Conservation (phyloP, 1,140 invertebrate species). For the Listronotus oregonensis region DNA sequence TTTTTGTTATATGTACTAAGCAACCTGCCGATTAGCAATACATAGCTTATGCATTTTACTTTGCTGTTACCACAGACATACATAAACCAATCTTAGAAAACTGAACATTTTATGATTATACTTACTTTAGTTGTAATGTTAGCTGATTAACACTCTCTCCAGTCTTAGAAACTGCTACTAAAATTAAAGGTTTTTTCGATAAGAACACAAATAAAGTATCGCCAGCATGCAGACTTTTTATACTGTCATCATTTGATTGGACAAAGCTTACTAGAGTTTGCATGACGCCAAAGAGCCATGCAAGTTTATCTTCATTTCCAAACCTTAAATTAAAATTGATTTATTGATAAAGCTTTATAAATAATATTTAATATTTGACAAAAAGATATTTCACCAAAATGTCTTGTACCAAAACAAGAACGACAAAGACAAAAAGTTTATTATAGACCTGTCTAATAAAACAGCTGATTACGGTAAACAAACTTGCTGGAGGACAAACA, state of each 20-base stretch:
- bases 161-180: conserved; percentile 85
- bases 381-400: too few relatives aligned
- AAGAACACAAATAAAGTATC: conserved; percentile 89
- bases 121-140: conserved; percentile 84
- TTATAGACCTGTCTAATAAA: too few relatives aligned
- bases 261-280: conserved; percentile 94
- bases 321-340: conserved; percentile 64
- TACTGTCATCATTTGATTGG: conserved; percentile 78
- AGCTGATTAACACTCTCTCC: conserved; percentile 84
- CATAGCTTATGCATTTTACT: too few relatives aligned
- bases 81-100: too few relatives aligned
- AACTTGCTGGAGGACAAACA: too few relatives aligned
- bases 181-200: conserved; percentile 82
- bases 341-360: neutral
- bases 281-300: conserved; percentile 93
- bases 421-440: too few relatives aligned
- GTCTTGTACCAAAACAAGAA: too few relatives aligned
- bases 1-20: too few relatives aligned
- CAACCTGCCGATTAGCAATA: too few relatives aligned
- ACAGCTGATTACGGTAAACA: too few relatives aligned
- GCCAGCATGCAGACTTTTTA: conserved; percentile 84
- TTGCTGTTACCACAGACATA: too few relatives aligned
- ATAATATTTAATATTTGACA: too few relatives aligned
- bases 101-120: neutral
- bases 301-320: conserved; percentile 93